Evolutionary conservation across 2,888 invertebrate genomes (phyloP), one percentile per base, ranked within the genome.

Genomic region (Bombyx huttoni): DNA sequence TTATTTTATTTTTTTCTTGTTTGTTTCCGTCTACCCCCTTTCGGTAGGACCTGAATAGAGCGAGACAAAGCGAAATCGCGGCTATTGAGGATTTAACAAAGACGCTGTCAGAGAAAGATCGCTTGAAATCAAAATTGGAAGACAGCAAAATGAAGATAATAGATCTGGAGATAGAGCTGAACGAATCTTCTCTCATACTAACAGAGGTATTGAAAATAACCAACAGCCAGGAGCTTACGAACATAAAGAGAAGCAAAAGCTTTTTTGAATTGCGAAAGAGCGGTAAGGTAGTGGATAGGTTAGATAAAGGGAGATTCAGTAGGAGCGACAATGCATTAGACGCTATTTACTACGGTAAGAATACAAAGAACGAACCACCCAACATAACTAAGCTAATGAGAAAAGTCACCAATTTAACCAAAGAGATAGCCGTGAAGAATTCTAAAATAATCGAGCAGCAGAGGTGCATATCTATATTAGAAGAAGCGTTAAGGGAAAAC

Each of bases 231-330:
- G 80, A 82, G 52, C 63, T 81, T 46, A 69, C 64, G 53, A 70
- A 70, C 52, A 78, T 87, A 54, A 84, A 85, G 63, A 78, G 83
- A 54, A 82, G 84, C 58, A 83, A 75, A 68, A 87, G 85, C 66
- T 85, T 81, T 68, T 84, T 84, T 60, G 88, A 87, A 64, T 67
- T 88, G 58, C 89, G 89, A 73, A 89, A 90, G 75, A 90, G 88
- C 81, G 89, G 89, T 88, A 90, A 89, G 88, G 89, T 89, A 85
- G 89, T 85, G 73, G 87, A 87, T 82, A 89, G 90, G 79, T 80
- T 89, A 63, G 89, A 87, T 70, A 89, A 84, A 74, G 78, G 82
- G 75, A 87, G 78, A 73, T 75, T 77, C 63, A 88, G 88, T 65
- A 82, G 73, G 64, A 85, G 87, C 59, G 73, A 74, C 64, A 88